Evolutionary conservation across 2,888 invertebrate genomes (phyloP), one percentile per base, ranked within the genome.

Genomic region (Lycophotia porphyrea): DNA sequence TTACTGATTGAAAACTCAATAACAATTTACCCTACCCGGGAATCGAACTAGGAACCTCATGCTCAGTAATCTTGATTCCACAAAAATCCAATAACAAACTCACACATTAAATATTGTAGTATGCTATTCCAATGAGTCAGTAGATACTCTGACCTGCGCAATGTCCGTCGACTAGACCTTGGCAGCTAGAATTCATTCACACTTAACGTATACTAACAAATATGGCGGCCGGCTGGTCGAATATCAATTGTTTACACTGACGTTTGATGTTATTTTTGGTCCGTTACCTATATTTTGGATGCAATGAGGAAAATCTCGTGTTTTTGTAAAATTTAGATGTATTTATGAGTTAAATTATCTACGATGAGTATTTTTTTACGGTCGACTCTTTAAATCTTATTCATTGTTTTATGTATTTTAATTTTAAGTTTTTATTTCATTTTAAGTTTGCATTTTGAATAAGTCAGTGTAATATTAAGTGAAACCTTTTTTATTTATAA

Each of bases 121-220:
- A 9, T 63, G 63, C 82, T 80, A 81, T 77, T 72, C 13, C 66
- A 71, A 75, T 86, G 85, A 82, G 55, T 84, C 85, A 85, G 47
- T 18, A 27, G 60, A 44, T 71, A 44, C 31, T 73, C 71, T 83
- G 81, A 86, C 86, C 86, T 86, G 77, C 75, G n/a, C 88, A 87
- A 87, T 64, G 78, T 69, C 78, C 82, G 77, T 34, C 42, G 27
- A 7, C 58, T 74, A 77, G 63, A 82, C 87, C 86, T 87, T 87
- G 81, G 44, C 72, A 49, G 70, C 69, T 84, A 84, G 73, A 66
- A 87, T 81, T 44, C 88, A 78, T 78, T 86, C 79, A 82, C 87
- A 78, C 78, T 74, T 58, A 60, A 68, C 21, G 5, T 73, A 71
- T 74, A 58, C 64, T 78, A 36, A 75, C 42, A 27, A 60, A 63